Percentiles rank a stretch among this genome's conserved stretches.
Conservation (phyloP, 2,797 vertebrate species). For the Phataginus tetradactyla region DNA sequence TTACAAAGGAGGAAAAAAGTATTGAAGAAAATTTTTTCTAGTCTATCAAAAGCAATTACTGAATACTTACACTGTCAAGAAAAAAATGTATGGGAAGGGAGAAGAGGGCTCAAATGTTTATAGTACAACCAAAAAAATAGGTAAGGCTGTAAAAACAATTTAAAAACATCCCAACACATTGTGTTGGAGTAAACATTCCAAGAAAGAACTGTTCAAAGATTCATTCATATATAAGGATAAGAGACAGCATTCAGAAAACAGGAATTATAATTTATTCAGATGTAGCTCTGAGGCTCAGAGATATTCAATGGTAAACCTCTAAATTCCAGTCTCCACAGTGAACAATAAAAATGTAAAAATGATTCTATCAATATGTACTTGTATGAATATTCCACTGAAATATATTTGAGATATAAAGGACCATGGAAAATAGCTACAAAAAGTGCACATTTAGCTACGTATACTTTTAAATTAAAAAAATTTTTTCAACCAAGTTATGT, state of each 20-base stretch:
- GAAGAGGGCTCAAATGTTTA: background rate
- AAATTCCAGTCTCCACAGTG: conserved; percentile 39
- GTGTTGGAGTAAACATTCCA: background rate
- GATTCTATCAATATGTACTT: conserved; percentile 13
- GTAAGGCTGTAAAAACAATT: background rate
- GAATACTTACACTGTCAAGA: background rate
- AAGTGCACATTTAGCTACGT: background rate
- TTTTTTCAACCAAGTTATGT: background rate
- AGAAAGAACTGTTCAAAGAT: conserved; percentile 31
- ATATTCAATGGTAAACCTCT: background rate
- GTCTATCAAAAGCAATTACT: background rate
- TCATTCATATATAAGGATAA: background rate
- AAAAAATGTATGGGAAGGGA: background rate
- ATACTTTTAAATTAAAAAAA: background rate
- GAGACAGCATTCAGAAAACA: background rate
- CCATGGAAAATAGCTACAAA: conserved; percentile 31
- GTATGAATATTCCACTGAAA: conserved; percentile 37
- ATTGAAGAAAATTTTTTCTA: background rate
- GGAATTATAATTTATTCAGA: conserved; percentile 40
- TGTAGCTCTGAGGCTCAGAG: background rate
- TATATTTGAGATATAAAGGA: conserved; percentile 9
- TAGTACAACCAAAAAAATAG: background rate
- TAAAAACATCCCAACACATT: background rate
- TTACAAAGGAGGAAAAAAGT: conserved; percentile 18
- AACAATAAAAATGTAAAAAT: conserved; percentile 36